These are phyloP conservation scores for Synanceia verrucosa DNA, from an alignment of 2,797 vertebrate species.

Conservation along the genomic window DNA sequence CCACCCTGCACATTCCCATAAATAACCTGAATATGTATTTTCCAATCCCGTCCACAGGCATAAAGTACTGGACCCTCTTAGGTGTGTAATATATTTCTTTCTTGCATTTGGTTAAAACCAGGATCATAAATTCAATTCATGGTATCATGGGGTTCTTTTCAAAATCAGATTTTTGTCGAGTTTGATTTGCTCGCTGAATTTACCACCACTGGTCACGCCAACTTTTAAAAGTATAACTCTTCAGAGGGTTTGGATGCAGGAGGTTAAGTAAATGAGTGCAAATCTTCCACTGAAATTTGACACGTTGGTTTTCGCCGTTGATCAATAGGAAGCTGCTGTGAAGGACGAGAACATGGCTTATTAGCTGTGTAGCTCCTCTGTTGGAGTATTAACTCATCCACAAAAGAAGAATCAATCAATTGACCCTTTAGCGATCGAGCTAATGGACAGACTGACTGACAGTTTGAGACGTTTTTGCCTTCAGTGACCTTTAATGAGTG, in stretches of 20 bases:
- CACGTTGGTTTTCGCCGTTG: background rate
- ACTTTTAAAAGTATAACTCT: background rate
- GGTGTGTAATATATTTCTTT: constrained; percentile 25
- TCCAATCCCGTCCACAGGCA: constrained; percentile 38
- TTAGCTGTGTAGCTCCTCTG: background rate
- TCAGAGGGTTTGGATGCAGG: background rate
- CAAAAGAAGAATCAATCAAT: background rate
- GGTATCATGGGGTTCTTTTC: background rate
- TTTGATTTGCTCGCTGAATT: background rate
- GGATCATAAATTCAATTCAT: constrained; percentile 6
- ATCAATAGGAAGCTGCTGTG: background rate
- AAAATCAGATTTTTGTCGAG: background rate
- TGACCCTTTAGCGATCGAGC: background rate
- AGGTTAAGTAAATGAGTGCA: background rate
- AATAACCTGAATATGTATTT: constrained; percentile 62
- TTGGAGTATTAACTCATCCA: background rate
- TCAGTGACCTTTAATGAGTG: background rate
- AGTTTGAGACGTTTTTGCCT: background rate
- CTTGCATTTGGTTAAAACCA: constrained; percentile 5
- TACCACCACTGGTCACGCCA: background rate
- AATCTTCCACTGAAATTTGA: background rate
- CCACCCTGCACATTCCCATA: constrained; percentile 49
- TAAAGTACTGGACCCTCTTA: constrained; percentile 31
- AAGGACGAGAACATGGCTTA: background rate
- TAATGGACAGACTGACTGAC: background rate